A percentile compares a stretch with the other conserved stretches of the same genome.
These are phyloP conservation scores for Drosophila virilis DNA, from an alignment of 1,140 invertebrate species.

Conservation along the genomic window DNA sequence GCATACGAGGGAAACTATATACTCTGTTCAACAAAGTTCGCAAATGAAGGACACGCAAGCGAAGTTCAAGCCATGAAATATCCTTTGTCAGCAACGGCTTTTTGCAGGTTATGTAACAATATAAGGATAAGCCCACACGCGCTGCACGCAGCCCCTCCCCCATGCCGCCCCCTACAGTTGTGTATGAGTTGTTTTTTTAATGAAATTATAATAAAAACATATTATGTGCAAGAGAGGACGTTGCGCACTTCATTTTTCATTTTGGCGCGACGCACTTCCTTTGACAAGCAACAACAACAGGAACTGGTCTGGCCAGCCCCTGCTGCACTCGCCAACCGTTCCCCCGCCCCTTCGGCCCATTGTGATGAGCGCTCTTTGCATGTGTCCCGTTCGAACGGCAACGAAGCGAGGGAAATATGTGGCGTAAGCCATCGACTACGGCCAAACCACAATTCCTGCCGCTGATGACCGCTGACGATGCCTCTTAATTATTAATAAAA, in stretches of 20 bases:
- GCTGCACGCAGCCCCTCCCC: neutral
- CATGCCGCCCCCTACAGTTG: neutral
- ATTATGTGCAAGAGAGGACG: slow-evolving; percentile 38
- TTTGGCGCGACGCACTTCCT: slow-evolving; percentile 76
- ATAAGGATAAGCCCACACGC: neutral
- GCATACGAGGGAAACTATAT: no score
- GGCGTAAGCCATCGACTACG: slow-evolving; percentile 13
- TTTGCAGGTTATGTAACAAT: neutral
- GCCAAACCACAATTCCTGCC: slow-evolving; percentile 25
- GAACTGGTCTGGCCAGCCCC: slow-evolving; percentile 26
- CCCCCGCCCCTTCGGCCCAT: neutral
- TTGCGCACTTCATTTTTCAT: slow-evolving; percentile 79
- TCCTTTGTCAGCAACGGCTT: neutral
- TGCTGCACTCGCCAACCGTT: neutral
- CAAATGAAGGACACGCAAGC: neutral
- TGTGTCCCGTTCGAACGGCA: slow-evolving; percentile 18
- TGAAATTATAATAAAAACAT: slow-evolving; percentile 72
- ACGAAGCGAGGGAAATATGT: slow-evolving; percentile 23
- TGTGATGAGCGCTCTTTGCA: slow-evolving; percentile 1
- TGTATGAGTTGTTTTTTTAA: slow-evolving; percentile 32
- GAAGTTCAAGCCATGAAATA: neutral
- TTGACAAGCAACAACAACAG: slow-evolving; percentile 49
- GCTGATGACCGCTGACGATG: slow-evolving; percentile 37
- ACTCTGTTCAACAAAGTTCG: neutral
- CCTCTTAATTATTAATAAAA: slow-evolving; percentile 76